phyloP scores from a whole-genome alignment of 2,113 vertebrate genomes.

The Microcebus griseorufus region DNA sequence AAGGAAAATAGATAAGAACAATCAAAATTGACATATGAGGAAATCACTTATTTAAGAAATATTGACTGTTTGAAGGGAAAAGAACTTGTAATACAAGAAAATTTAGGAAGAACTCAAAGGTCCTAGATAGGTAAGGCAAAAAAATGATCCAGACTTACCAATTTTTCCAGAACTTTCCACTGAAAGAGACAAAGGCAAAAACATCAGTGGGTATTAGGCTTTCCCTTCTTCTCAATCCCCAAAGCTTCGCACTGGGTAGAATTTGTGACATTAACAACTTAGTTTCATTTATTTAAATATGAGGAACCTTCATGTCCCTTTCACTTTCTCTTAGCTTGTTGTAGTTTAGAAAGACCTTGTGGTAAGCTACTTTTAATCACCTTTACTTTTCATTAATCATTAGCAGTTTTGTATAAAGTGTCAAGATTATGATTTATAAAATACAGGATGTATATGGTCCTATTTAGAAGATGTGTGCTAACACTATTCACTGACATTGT shows the following conservation, averaged over 20 bases:
- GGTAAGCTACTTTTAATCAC: neutral
- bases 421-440: neutral
- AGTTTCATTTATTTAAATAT: neutral
- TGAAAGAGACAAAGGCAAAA: slow-evolving; percentile 67
- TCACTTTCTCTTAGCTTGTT: neutral
- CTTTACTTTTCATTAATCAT: neutral
- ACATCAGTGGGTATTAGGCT: neutral
- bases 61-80: neutral
- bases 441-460: neutral
- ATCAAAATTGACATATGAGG: neutral
- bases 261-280: neutral
- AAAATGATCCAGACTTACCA: slow-evolving; percentile 58
- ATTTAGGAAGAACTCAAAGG: neutral
- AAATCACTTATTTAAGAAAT: slow-evolving; percentile 17
- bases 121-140: neutral
- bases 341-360: neutral
- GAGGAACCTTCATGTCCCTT: neutral
- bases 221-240: neutral
- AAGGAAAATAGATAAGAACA: neutral
- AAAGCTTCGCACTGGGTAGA: neutral
- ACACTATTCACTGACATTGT: neutral
- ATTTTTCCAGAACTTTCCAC: slow-evolving; percentile 39
- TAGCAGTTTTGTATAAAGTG: neutral
- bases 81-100: neutral
- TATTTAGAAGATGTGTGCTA: neutral